Percentiles rank a stretch among this genome's conserved stretches.
Conservation (phyloP, 2,113 vertebrate species). For the Leucopsar rothschildi region DNA sequence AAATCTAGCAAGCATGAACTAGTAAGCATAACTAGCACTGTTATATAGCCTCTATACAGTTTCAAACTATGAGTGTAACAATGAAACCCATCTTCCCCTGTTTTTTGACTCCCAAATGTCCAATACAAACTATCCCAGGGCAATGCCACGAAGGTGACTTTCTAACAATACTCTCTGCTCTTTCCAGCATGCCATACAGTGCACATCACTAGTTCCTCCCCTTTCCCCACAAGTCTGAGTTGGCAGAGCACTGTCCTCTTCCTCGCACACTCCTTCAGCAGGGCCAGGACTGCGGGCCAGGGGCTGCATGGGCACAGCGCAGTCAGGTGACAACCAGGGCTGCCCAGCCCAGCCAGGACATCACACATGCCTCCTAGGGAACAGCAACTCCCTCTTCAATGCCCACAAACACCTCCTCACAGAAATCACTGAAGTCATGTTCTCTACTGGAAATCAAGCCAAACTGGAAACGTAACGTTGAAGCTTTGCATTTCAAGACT, state of each 20-base stretch:
- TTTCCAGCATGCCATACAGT: background rate
- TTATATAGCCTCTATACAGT: background rate
- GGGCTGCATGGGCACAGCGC: rapidly evolving
- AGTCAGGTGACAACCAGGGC: background rate
- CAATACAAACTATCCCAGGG: background rate
- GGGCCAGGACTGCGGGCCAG: rapidly evolving
- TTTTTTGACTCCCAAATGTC: background rate
- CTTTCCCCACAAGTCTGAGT: rapidly evolving
- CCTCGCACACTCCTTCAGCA: rapidly evolving
- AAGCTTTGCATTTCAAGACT: background rate
- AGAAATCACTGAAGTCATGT: rapidly evolving
- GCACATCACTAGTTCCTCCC: background rate
- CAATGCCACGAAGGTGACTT: background rate
- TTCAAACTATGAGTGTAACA: background rate
- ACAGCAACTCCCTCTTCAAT: background rate
- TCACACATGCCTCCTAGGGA: rapidly evolving
- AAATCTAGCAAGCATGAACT: background rate
- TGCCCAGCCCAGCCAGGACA: background rate
- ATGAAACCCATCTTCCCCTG: background rate
- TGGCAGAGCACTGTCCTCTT: background rate
- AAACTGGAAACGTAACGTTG: rapidly evolving
- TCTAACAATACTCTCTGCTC: background rate
- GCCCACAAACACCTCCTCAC: background rate
- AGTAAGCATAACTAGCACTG: no score
- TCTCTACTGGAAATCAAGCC: background rate